A percentile compares a stretch with the other conserved stretches of the same genome.
Evolutionary conservation across 2,888 invertebrate species (phyloP).

Genomic region (Notodonta ziczac): DNA sequence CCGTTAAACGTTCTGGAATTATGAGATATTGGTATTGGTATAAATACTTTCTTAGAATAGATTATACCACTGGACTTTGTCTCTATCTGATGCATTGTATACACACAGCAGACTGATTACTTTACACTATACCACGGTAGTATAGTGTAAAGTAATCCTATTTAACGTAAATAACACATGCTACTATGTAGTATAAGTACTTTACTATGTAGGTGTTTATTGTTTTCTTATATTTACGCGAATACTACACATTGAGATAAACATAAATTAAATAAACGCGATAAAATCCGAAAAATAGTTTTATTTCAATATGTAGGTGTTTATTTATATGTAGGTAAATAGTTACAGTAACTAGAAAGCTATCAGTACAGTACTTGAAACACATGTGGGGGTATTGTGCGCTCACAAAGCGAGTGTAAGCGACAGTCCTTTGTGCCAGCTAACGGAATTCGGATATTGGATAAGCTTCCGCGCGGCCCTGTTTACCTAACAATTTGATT

Average conservation of each 20-base stretch:
- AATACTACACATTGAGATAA: too few species aligned
- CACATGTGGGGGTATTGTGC: constrained; percentile 43
- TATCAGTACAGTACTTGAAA: constrained; percentile 32
- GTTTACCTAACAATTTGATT: constrained; percentile 71
- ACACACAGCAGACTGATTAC: too few species aligned
- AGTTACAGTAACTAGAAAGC: constrained; percentile 18
- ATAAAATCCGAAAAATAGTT: too few species aligned
- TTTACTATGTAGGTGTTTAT: too few species aligned
- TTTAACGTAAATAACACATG: too few species aligned
- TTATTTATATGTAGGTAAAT: background rate
- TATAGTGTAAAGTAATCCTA: too few species aligned
- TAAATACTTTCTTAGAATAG: constrained; percentile 12
- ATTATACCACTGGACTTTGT: constrained; percentile 2
- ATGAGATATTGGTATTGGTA: constrained; percentile 16
- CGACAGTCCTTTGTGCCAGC: constrained; percentile 75
- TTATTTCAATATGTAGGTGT: too few species aligned
- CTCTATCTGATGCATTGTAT: background rate
- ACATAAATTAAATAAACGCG: too few species aligned
- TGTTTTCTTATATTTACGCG: too few species aligned
- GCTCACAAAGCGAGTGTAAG: constrained; percentile 62
- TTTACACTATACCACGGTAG: too few species aligned
- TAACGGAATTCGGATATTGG: constrained; percentile 78
- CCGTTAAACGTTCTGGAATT: constrained; percentile 20
- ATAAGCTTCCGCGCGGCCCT: constrained; percentile 58
- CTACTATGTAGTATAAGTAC: too few species aligned